phyloP scores from a whole-genome alignment of 2,888 invertebrate species.

The Scaptomyza parva region DNA sequence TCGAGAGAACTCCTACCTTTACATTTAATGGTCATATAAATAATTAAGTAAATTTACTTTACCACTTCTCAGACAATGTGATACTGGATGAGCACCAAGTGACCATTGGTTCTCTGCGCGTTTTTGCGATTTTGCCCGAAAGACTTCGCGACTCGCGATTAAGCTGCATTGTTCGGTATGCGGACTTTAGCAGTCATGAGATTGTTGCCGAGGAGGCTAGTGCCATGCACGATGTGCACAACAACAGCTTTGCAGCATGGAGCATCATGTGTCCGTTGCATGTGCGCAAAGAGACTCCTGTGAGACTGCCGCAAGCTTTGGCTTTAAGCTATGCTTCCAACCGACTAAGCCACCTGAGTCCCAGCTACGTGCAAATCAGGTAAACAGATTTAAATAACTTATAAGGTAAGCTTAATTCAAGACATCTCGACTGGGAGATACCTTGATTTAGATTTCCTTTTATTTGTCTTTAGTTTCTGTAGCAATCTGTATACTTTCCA shows the following conservation, averaged over 20 bases:
- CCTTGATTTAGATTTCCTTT: no score
- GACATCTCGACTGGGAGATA: no score
- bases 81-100: slow-evolving; percentile 47
- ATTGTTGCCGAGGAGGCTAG: slow-evolving; percentile 80
- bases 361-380: slow-evolving; percentile 83
- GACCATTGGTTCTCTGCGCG: slow-evolving; percentile 73
- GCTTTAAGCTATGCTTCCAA: slow-evolving; percentile 80
- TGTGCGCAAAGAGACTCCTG: slow-evolving; percentile 27
- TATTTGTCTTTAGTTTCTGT: no score
- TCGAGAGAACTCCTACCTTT: neutral
- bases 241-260: slow-evolving; percentile 84
- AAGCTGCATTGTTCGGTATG: slow-evolving; percentile 77
- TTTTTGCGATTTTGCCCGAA: slow-evolving; percentile 80
- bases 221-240: slow-evolving; percentile 85
- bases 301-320: slow-evolving; percentile 79
- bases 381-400: no score
- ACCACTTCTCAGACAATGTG: slow-evolving; percentile 46
- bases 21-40: neutral
- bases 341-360: slow-evolving; percentile 77
- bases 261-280: slow-evolving; percentile 84
- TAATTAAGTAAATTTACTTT: neutral
- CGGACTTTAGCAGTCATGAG: slow-evolving; percentile 74
- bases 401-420: no score
- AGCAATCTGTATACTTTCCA: no score
- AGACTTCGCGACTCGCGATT: slow-evolving; percentile 63